Evolutionary conservation across 2,888 invertebrate genomes (phyloP), one percentile per base, ranked within the genome.

Genomic region (Hipparchia sbordonii): DNA sequence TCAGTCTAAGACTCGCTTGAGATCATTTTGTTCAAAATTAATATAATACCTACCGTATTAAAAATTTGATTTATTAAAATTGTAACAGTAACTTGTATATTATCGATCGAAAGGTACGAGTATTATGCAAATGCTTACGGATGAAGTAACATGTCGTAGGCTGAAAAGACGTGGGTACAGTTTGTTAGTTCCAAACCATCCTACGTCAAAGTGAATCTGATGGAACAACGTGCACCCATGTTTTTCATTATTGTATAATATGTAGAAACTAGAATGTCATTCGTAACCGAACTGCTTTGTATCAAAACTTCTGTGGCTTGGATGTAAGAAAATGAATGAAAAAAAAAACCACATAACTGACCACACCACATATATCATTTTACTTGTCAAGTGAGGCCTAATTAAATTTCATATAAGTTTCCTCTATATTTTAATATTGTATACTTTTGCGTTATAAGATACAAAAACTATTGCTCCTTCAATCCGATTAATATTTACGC

Each of bases 201-300:
- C 68, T 68, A 68, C 68, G 56, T 57, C 57, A 67, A 57, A 67
- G 57, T 46, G 57, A 67, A 45, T 67, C 57, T 46, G 13, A 56
- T 67, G 56, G 46, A 10, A 56, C 57, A 67, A 65, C 52, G 65
- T 7, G 5, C 23, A 33, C 52, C 10, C 23, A 33, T 65, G 52
- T 52, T 65, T 13, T 33, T 59, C 33, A 23, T 33, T 33, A 33
- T 33, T 33, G 9, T 59, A 13, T 23, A 13, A 13, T 57, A 23
- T 23, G 23, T 23, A 12, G 12, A n/a, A n/a, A n/a, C n/a, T n/a
- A n/a, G n/a, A 23, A 57, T 57, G 6, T n/a, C 56, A 13, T 23
- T 23, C 13, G 13, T 23, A 10, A 13, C 56, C 7, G 7, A 13
- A 13, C 23, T 6, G 13, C 7, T 13, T 52, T 52, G 10, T 10